Evolutionary conservation across 2,113 vertebrate species (phyloP).

Genomic region (Tauraco erythrolophus): DNA sequence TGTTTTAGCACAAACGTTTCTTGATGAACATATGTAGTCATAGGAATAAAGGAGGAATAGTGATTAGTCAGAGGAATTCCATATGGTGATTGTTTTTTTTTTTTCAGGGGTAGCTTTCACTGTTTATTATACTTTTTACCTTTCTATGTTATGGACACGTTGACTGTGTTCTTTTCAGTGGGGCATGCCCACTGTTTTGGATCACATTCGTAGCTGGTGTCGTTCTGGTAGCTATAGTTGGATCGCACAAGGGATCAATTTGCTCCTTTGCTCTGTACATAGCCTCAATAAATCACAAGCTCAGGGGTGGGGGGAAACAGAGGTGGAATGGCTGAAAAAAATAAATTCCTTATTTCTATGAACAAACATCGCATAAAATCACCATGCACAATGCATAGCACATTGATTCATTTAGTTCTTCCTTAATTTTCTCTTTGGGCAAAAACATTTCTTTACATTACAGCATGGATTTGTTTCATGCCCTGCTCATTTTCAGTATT

Average conservation of each 20-base stretch:
- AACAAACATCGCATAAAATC: slow-evolving; percentile 80
- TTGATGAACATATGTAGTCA: background rate
- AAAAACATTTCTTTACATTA: slow-evolving; percentile 81
- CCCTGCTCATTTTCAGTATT: slow-evolving; percentile 79
- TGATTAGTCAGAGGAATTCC: background rate
- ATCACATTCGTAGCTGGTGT: slow-evolving; percentile 23
- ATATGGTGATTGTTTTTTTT: background rate
- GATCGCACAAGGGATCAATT: background rate
- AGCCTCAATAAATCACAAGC: background rate
- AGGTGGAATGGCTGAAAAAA: slow-evolving; percentile 72
- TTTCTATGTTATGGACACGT: background rate
- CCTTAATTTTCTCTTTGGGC: slow-evolving; percentile 78
- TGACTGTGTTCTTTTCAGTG: slow-evolving; percentile 71
- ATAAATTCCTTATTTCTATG: slow-evolving; percentile 57
- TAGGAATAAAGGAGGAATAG: background rate
- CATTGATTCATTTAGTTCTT: slow-evolving; percentile 80
- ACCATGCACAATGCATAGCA: slow-evolving; percentile 75
- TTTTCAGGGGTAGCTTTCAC: slow-evolving; percentile 26
- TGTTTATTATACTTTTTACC: background rate
- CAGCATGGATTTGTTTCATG: slow-evolving; percentile 82
- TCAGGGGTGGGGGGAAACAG: slow-evolving; percentile 54
- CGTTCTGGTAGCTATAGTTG: slow-evolving; percentile 3
- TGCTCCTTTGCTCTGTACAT: slow-evolving; percentile 26
- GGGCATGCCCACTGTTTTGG: slow-evolving; percentile 34
- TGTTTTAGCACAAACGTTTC: background rate